Evolutionary conservation across 2,797 vertebrate species (phyloP).

Genomic region (Helarctos malayanus): DNA sequence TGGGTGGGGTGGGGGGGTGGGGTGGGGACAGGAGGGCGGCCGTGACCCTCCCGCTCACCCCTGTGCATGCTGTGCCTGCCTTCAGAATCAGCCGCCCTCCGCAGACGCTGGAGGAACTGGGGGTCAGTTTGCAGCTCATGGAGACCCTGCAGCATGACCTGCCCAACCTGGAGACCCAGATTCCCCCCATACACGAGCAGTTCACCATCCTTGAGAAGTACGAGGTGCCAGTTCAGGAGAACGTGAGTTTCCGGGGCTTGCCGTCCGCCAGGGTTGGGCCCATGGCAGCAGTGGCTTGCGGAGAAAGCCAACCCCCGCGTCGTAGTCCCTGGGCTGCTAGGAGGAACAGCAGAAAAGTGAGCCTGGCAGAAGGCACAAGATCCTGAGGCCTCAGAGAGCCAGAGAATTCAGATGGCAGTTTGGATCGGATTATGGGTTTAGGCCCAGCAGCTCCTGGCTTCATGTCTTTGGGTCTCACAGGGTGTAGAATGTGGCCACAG

Average conservation of each 20-base stretch:
- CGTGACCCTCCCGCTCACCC: neutral
- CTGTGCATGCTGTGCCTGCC: neutral
- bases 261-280: no score
- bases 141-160: constrained; percentile 90
- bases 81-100: constrained; percentile 89
- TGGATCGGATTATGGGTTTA: neutral
- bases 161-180: constrained; percentile 89
- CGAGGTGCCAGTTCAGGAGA: constrained; percentile 90
- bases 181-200: constrained; percentile 92
- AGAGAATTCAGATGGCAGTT: neutral
- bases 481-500: neutral
- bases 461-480: neutral
- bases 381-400: neutral
- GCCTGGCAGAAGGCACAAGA: neutral
- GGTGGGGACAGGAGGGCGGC: neutral
- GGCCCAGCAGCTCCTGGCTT: neutral
- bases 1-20: no score
- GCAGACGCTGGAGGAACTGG: constrained; percentile 90
- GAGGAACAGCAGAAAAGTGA: neutral
- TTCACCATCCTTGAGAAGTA: constrained; percentile 94
- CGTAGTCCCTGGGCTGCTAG: neutral
- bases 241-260: constrained; percentile 86
- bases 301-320: neutral
- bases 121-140: constrained; percentile 90
- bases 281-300: neutral